Base-by-base conservation (phyloP, 2,888 invertebrate species). In the Amiota mariae region DNA sequence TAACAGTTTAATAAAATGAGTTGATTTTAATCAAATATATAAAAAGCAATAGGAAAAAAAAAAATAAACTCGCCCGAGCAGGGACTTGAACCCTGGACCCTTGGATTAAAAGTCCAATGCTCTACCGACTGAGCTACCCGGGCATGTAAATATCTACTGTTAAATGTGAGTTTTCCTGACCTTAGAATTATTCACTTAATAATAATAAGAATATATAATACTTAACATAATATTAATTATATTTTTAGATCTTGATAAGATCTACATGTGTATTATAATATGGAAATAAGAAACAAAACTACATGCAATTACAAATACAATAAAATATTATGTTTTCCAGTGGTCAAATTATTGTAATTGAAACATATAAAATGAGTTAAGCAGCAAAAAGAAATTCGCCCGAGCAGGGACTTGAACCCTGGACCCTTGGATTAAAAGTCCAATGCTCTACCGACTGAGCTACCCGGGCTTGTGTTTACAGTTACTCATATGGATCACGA, bases 341-440 rank as follows among this genome's bases (percentile, higher is more conserved):
- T 36, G 36, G 36, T 36, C 36, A 36, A 0, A 36, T 36, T 36
- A 36, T 36, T 36, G 36, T 36, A 36, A 0, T 0, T 36, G 36
- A 36, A 36, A 36, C 36, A 36, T 6, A 36, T 3, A 24, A 24
- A 24, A 2, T 24, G 6, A 36, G 8, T 36, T 36, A 6, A 36
- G 36, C 3, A 36, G 36, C 36, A 82, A 81, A 78, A 77, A 24
- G 13, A 64, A 72, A 72, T 6, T 73, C 89, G 89, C 89, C 89
- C 89, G 88, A 89, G 88, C 88, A 89, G 89, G 89, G 89, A 89
- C 88, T 90, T 89, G 90, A 90, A 89, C 89, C 89, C 89, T 89
- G 89, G 90, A 89, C 89, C 89, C 89, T 89, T 89, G 89, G 89
- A 89, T 90, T 89, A 89, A 89, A 89, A 89, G 89, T 90, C 89